Base-by-base conservation (phyloP, 2,113 vertebrate genomes). In the Cyrtonyx montezumae region DNA sequence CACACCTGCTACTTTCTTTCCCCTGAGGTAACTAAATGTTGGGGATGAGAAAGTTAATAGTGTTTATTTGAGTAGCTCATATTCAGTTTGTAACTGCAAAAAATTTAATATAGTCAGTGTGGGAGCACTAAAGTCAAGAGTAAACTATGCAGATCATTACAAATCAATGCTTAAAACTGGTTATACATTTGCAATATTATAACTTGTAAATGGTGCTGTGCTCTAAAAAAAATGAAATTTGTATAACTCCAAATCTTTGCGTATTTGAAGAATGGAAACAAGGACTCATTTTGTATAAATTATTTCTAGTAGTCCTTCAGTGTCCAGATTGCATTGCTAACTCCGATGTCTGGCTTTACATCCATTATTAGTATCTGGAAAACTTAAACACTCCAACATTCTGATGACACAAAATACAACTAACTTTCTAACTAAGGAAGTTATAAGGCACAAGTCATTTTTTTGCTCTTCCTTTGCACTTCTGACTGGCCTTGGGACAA, bases 101-200 rank as follows among this genome's bases (percentile, higher is more conserved):
- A 48, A 14, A 3, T 6, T 75, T 61, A 1, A 0, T 23, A 11
- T 20, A 2, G 3, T 8, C 11, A 62, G 4, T 65, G 68, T 61
- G 36, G 37, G n/a, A 73, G 19, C 1, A 3, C 26, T 69, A 79
- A 58, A 82, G 7, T 5, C 56, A 56, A 45, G 23, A 58, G 12
- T 46, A 53, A 69, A 13, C 45, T 32, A 53, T 45, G 30, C 9
- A 26, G 25, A 45, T 70, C 42, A 43, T 13, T 66, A 26, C 18
- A 63, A 73, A 13, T 26, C 28, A 58, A 26, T 40, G 18, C 1
- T 58, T 74, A n/a, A 12, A 65, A 58, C 8, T 66, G 32, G 13
- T 53, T 71, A 37, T 30, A 13, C 36, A 22, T 74, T 37, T 86
- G 19, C 55, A 63, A 58, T 11, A 28, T 74, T 73, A 12, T 11